phyloP scores from a whole-genome alignment of 2,113 vertebrate genomes.

The Nipponia nippon region DNA sequence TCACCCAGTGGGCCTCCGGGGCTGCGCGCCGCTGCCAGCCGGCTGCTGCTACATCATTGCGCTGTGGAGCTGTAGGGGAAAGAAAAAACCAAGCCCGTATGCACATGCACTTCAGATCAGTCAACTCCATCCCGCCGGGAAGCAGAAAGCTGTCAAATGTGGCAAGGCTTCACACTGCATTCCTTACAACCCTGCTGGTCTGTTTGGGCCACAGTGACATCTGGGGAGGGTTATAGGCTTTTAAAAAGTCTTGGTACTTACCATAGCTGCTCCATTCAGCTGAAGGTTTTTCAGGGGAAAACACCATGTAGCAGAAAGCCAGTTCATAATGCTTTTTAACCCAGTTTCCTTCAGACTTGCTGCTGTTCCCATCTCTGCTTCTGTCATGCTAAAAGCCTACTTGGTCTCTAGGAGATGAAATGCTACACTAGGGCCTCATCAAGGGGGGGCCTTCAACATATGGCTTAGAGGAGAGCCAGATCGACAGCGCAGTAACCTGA shows the following conservation, averaged over 20 bases:
- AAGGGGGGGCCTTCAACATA: neutral
- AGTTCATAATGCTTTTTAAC: neutral
- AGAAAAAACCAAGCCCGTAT: neutral
- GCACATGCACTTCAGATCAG: accelerated
- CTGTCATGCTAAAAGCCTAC: neutral
- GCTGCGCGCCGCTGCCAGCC: accelerated
- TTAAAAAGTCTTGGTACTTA: neutral
- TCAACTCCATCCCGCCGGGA: accelerated
- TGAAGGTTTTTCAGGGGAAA: neutral
- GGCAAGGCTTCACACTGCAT: accelerated
- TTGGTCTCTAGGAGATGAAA: constrained; percentile 24
- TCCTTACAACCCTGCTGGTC: neutral
- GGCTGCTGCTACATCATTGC: neutral
- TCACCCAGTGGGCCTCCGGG: accelerated
- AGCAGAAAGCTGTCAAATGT: neutral
- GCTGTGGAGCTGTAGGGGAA: neutral
- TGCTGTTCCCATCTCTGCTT: neutral
- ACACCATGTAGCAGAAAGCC: neutral
- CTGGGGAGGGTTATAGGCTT: neutral
- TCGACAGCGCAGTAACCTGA: neutral
- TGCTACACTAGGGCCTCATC: neutral
- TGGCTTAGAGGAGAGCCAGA: neutral
- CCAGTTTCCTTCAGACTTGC: neutral
- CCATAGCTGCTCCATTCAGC: accelerated
- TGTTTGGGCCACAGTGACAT: neutral